These are phyloP conservation scores for Progne subis DNA, from an alignment of 2,113 vertebrate genomes.

Conservation along the genomic window DNA sequence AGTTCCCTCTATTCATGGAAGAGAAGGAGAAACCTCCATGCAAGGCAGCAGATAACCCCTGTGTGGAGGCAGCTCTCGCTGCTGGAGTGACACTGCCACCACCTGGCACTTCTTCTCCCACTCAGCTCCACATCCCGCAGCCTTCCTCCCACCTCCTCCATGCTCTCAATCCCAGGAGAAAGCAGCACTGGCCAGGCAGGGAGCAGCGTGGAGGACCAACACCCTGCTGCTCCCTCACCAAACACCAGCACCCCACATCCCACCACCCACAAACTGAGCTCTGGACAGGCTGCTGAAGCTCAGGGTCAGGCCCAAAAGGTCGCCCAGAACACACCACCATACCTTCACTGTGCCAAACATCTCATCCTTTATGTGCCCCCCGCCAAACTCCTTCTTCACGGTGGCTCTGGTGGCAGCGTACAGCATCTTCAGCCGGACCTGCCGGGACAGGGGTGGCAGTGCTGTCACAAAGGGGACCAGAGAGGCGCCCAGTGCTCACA, in stretches of 20 bases:
- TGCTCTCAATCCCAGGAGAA: rapidly evolving
- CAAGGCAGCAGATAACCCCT: rapidly evolving
- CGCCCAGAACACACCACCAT: not conserved
- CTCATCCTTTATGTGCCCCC: slow-evolving; percentile 95
- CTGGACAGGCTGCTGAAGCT: not conserved
- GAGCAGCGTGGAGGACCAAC: rapidly evolving
- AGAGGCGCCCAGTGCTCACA: too few species aligned
- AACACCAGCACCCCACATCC: not conserved
- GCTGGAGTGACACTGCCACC: slow-evolving; percentile 39
- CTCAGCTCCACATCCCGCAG: not conserved
- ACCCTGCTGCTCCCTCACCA: too few species aligned
- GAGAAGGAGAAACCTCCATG: not conserved
- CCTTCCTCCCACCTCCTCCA: not conserved
- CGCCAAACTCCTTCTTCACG: slow-evolving; percentile 97
- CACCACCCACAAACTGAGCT: rapidly evolving
- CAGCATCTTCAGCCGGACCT: slow-evolving; percentile 99
- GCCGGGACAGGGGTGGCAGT: not conserved
- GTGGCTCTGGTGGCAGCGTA: slow-evolving; percentile 96
- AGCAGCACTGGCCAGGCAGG: not conserved
- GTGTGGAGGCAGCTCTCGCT: not conserved
- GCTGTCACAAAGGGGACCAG: not conserved
- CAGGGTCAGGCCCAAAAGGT: not conserved
- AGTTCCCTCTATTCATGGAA: not conserved
- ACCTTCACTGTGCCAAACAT: slow-evolving; percentile 97
- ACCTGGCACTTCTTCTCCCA: not conserved